Base-by-base conservation (phyloP, 2,888 invertebrate genomes). In the Drosophila longiperda region DNA sequence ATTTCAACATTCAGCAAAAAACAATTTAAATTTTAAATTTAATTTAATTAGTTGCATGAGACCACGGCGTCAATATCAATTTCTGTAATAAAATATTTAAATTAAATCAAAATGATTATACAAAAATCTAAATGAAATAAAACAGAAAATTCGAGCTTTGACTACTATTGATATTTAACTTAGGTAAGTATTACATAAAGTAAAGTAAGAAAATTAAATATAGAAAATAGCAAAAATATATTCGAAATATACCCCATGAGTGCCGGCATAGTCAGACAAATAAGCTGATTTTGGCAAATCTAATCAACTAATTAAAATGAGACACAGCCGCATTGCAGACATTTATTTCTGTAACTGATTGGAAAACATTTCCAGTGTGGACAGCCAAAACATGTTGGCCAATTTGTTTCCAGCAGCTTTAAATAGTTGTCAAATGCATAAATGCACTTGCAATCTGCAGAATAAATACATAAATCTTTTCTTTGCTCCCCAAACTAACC, bases 231-330 rank as follows among this genome's bases (percentile, higher is more conserved):
- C 2, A 3, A 29, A 50, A 26, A 33, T 6, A 36, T 49, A 53
- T 34, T 40, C 12, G 2, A 0, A 23, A 67, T 55, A 72, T 57
- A 34, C 72, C 72, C 59, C 34, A 34, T 40, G 3, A 11, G 50
- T 38, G 20, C 1, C 0, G 20, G n/a, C 48, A 64, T 38, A n/a
- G 3, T 0, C 17, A 11, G 15, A 45, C 42, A 15, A 9, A 12
- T 17, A 12, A 8, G 2, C 48, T 58, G 9, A 12, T 11, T 11
- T 26, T 26, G 32, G 33, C 53, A 29, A 52, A 72, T 34, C 48
- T 71, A 79, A 78, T 79, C 71, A 75, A 57, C 65, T 75, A 80
- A 78, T 78, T 80, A 60, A 75, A 71, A 75, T 60, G 54, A 12
- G 34, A 6, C 38, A 54, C 49, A 62, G 64, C 65, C 71, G 66